Percentiles rank a stretch among this genome's conserved stretches.
phyloP scores from a whole-genome alignment of 2,888 invertebrate genomes.

The Fabriciana adippe region DNA sequence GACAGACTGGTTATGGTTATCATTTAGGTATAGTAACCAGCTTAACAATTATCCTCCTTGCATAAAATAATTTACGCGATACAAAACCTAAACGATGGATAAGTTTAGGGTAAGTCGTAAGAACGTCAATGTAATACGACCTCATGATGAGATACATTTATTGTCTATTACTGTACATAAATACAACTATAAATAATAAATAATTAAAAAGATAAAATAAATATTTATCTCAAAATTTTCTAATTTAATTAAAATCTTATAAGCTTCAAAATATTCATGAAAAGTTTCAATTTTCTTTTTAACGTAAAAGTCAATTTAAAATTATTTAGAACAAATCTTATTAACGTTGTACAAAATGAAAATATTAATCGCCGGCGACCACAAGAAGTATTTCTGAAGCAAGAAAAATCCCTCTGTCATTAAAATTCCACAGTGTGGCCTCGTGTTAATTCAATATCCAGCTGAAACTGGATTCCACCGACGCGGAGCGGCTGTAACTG shows the following conservation, averaged over 20 bases:
- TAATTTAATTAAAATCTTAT: not conserved
- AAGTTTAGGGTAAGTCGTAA: too few relatives aligned
- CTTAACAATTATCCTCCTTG: too few relatives aligned
- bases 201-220: not conserved
- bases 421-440: constrained; percentile 32
- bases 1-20: too few relatives aligned
- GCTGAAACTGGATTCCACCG: constrained; percentile 41
- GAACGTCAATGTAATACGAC: too few relatives aligned
- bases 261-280: too few relatives aligned
- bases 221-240: not conserved
- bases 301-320: constrained; percentile 5
- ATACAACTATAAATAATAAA: not conserved
- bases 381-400: constrained; percentile 19
- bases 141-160: too few relatives aligned
- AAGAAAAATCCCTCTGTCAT: constrained; percentile 40
- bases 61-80: too few relatives aligned
- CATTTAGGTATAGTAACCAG: too few relatives aligned
- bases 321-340: constrained; percentile 14
- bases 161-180: too few relatives aligned
- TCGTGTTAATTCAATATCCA: constrained; percentile 42
- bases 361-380: constrained; percentile 23
- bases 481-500: constrained; percentile 40
- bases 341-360: constrained; percentile 21
- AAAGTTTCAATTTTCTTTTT: not conserved
- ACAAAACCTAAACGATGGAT: too few relatives aligned